Evolutionary conservation across 1,140 invertebrate genomes (phyloP), one percentile per base, ranked within the genome.

Genomic region (Neodiprion virginianus): DNA sequence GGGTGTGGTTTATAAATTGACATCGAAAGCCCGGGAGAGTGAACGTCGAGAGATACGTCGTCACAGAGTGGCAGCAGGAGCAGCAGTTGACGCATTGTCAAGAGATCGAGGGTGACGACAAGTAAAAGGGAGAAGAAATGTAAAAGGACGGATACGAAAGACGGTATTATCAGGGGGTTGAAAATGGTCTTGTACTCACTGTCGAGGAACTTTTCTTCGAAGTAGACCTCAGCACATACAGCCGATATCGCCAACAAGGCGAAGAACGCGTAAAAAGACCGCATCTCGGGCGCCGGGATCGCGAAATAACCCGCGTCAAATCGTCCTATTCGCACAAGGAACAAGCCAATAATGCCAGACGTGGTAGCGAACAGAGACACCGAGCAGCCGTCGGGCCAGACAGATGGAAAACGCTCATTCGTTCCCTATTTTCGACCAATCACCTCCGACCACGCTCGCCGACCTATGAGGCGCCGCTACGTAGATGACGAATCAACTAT

Each of bases 121-220:
- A 65, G 61, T 65, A 65, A 65, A 14, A 14, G 12, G 61, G 12
- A 65, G 17, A 65, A 65, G 17, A 65, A 65, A 14, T 65, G n/a
- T 11, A 61, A 14, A 65, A 65, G 61, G 1, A 14, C 61, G 3
- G 17, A 65, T 5, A 14, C 2, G 12, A 65, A 3, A 65, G 12
- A 17, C 0, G 17, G 17, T 21, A 21, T 21, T 21, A 21, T 21
- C 17, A 21, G 17, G 0, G 17, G 74, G 74, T 74, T 69, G 11
- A 75, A 71, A 66, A 47, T 7, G 23, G 3, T 21, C 67, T 72
- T 14, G 74, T 75, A 89, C 92, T 93, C 89, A 94, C 94, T 93
- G 86, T 94, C 93, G n/a, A 81, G 82, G 85, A 95, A 95, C 78
- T 92, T 93, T 83, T 95, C 94, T 79, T 95, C 92, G 75, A 93